phyloP scores from a whole-genome alignment of 2,888 invertebrate genomes.

The Chloroclystis v-ata region DNA sequence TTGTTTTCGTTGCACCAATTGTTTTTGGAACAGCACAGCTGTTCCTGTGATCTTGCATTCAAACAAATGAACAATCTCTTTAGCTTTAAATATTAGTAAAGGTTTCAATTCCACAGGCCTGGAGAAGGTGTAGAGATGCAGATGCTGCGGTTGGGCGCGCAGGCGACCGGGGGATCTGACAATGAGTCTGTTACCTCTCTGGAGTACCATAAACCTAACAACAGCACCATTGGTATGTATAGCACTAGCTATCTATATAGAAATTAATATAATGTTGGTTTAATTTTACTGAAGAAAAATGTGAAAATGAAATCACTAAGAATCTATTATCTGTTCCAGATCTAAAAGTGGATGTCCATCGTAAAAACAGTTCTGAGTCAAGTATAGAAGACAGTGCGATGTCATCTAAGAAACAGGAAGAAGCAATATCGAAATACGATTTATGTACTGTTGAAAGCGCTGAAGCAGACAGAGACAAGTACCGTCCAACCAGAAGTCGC shows the following conservation, averaged over 20 bases:
- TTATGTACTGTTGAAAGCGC: slow-evolving; percentile 54
- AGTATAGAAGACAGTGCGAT: slow-evolving; percentile 83
- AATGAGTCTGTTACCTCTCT: slow-evolving; percentile 82
- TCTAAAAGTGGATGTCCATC: slow-evolving; percentile 94
- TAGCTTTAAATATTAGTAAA: no score
- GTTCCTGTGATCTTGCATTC: no score
- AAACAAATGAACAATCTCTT: no score
- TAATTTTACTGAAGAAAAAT: no score
- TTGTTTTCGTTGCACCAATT: no score
- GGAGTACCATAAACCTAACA: slow-evolving; percentile 80
- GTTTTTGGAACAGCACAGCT: no score
- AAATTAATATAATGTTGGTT: no score
- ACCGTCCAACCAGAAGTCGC: slow-evolving; percentile 54
- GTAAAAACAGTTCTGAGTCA: slow-evolving; percentile 93
- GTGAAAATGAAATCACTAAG: no score
- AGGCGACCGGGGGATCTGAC: slow-evolving; percentile 73
- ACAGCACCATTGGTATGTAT: slow-evolving; percentile 82
- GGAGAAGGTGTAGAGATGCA: slow-evolving; percentile 92
- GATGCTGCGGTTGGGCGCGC: slow-evolving; percentile 74
- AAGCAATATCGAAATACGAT: slow-evolving; percentile 59
- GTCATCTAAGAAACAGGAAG: slow-evolving; percentile 62
- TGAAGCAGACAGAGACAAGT: slow-evolving; percentile 47
- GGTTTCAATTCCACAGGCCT: slow-evolving; percentile 79
- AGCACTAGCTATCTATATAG: no score
- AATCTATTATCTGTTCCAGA: slow-evolving; percentile 79